These are phyloP conservation scores for Helleia helle DNA, from an alignment of 2,888 invertebrate genomes.

Conservation along the genomic window DNA sequence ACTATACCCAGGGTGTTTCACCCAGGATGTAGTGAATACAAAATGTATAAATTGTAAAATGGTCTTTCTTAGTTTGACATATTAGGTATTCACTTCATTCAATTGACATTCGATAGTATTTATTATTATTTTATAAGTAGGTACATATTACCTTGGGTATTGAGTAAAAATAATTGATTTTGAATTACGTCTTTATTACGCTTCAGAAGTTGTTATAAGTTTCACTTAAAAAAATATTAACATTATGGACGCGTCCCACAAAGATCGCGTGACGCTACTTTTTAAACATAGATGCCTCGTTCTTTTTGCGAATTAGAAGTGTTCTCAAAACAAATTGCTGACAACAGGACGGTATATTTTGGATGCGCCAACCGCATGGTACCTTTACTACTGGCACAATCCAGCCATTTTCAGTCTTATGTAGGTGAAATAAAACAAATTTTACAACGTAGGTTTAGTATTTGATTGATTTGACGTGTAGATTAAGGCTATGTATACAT, in stretches of 20 bases:
- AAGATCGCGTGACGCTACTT: constrained; percentile 64
- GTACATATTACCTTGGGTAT: no score
- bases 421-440: constrained; percentile 16
- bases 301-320: constrained; percentile 71
- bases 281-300: constrained; percentile 64
- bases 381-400: constrained; percentile 2
- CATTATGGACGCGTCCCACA: constrained; percentile 28
- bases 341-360: constrained; percentile 65
- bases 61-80: no score
- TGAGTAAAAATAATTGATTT: no score
- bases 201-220: no score
- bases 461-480: constrained; percentile 15
- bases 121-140: no score
- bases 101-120: no score
- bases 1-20: no score
- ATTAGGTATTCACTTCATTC: no score
- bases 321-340: constrained; percentile 73
- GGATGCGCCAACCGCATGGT: constrained; percentile 46
- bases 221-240: not conserved
- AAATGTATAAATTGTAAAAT: no score
- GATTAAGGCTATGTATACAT: constrained; percentile 9
- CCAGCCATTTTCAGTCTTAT: constrained; percentile 24
- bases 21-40: no score
- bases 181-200: no score
- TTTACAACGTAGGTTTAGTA: constrained; percentile 13